Base-by-base conservation (phyloP, 2,797 vertebrate genomes). In the Parauchenoglanis ngamensis region DNA sequence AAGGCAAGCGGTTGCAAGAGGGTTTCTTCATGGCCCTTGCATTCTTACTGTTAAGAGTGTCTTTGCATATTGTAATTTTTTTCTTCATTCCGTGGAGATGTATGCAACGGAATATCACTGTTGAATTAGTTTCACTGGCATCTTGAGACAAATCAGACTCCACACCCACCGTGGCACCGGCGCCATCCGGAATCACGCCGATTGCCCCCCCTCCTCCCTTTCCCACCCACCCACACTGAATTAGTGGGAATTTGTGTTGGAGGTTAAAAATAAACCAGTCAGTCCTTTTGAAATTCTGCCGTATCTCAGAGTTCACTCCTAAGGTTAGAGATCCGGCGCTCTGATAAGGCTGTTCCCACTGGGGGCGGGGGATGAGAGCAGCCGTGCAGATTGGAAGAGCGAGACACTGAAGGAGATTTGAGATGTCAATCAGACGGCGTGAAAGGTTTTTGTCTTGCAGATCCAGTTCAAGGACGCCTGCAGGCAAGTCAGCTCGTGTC, bases 401-500 rank as follows among this genome's bases (percentile, higher is more conserved):
- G 57, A 70, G 84, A 88, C 57, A 59, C 77, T 75, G 89, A 88
- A 57, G 91, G 92, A 88, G 92, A 91, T 96, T 96, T 96, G 96
- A 98, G 97, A 98, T 97, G 98, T 98, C 97, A 98, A 98, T 99
- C 97, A 97, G 96, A 94, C 96, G 91, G 95, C 95, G 83, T 97
- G 96, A 98, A 86, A 97, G 97, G 96, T 97, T 98, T 98, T 97
- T 97, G 97, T 98, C 97, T 98, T 97, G 97, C 97, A 97, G 98
- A 98, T 98, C 97, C 97, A 97, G 98, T 98, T 98, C 97, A 98
- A 97, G 98, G 98, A 96, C 96, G 96, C 97, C 97, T 96, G 96
- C 97, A 97, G 97, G 97, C 97, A 94, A 98, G 97, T 96, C 96
- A 97, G 97, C 97, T 96, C 96, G 94, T 90, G 96, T 97, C 96